Evolutionary conservation across 2,888 invertebrate genomes (phyloP).

Genomic region (Ophion slaviceki): DNA sequence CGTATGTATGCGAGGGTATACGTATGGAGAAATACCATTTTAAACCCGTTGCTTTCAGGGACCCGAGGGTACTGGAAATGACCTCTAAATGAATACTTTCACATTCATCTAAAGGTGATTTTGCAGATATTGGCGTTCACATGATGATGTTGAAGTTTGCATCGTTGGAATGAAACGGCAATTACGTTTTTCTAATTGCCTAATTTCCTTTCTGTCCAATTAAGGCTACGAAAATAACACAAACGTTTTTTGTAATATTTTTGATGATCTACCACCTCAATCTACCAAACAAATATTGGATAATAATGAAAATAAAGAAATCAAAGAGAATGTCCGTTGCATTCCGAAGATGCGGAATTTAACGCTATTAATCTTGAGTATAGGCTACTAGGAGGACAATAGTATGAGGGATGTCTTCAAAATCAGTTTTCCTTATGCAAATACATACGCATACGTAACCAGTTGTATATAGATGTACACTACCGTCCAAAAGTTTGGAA

Average conservation of each 20-base stretch:
- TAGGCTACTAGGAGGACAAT: no score
- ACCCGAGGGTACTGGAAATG: not conserved
- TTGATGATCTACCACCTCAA: not conserved
- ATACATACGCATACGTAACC: no score
- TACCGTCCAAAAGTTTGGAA: no score
- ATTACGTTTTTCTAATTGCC: no score
- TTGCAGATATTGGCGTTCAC: no score
- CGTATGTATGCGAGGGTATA: constrained; percentile 13
- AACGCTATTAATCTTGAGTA: not conserved
- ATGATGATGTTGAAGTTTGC: no score
- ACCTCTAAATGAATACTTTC: not conserved
- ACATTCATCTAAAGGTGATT: no score
- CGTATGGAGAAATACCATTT: not conserved
- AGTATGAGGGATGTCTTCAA: no score
- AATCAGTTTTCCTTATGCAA: no score
- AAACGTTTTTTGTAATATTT: not conserved
- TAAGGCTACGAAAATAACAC: not conserved
- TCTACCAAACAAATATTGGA: not conserved
- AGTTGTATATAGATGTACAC: not conserved
- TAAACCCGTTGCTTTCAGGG: not conserved
- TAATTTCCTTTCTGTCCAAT: no score
- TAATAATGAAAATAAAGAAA: not conserved
- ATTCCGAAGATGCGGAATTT: not conserved
- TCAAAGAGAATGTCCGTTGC: not conserved
- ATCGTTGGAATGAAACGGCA: no score